Conservation (phyloP, 2,888 invertebrate species). For the Drosophila gaucha region DNA sequence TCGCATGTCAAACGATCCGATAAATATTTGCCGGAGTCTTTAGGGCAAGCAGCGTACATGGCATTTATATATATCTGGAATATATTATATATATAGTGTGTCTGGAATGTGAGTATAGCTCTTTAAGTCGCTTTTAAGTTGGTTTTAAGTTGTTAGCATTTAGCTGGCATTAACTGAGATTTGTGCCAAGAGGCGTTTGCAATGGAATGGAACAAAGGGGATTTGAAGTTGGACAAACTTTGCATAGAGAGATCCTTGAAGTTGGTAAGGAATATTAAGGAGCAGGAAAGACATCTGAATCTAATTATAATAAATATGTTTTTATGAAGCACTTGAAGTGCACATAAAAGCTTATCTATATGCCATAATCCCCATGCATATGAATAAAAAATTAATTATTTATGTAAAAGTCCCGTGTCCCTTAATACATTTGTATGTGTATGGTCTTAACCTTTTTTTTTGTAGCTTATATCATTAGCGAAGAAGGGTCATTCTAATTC, state of each 20-base stretch:
- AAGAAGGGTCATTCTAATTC: conserved; percentile 32
- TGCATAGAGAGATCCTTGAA: background rate
- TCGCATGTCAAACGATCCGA: conserved; percentile 66
- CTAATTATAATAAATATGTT: background rate
- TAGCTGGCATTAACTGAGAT: conserved; percentile 76
- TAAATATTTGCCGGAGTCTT: conserved; percentile 72
- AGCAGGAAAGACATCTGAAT: background rate
- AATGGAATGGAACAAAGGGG: background rate
- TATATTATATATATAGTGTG: conserved; percentile 8
- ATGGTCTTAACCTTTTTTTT: background rate
- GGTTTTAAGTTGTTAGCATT: conserved; percentile 80
- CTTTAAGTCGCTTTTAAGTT: conserved; percentile 75
- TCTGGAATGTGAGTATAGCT: conserved; percentile 30
- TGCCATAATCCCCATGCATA: background rate
- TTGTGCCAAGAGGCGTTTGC: conserved; percentile 34
- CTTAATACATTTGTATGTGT: background rate
- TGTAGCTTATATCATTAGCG: background rate
- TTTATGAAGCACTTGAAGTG: conserved; percentile 1
- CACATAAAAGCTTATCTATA: background rate
- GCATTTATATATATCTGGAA: conserved; percentile 24
- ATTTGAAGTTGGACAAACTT: background rate
- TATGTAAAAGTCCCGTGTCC: background rate
- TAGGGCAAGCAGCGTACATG: conserved; percentile 36
- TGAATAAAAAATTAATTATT: conserved; percentile 7
- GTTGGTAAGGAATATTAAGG: background rate